phyloP scores from a whole-genome alignment of 2,888 invertebrate genomes.

The Cinara cedri region DNA sequence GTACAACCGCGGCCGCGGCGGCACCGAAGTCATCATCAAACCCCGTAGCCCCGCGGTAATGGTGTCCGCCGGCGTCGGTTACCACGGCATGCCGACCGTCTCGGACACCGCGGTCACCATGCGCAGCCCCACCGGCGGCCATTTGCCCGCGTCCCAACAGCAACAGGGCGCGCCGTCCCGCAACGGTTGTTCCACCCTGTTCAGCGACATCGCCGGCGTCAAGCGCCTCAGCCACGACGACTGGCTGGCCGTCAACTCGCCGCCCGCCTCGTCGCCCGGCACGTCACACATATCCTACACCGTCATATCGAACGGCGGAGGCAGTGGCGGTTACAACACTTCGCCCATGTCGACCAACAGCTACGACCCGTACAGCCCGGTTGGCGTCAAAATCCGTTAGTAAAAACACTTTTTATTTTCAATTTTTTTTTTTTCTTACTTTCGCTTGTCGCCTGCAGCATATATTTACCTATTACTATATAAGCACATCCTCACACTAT shows the following conservation, averaged over 20 bases:
- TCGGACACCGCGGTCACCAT: conserved; percentile 31
- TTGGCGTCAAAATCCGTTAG: conserved; percentile 85
- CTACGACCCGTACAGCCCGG: conserved; percentile 87
- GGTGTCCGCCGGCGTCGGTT: conserved; percentile 29
- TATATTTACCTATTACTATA: too few species aligned
- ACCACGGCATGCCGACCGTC: conserved; percentile 24
- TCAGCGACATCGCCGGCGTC: conserved; percentile 64
- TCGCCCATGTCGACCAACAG: conserved; percentile 81
- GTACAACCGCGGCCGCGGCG: conserved; percentile 48
- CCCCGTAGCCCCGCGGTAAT: conserved; percentile 50
- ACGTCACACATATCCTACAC: conserved; percentile 51
- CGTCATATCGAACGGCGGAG: conserved; percentile 66
- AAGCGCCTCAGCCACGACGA: conserved; percentile 69
- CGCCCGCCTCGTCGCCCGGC: conserved; percentile 61
- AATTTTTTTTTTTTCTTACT: too few species aligned
- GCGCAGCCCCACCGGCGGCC: conserved; percentile 48
- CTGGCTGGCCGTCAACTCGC: conserved; percentile 70
- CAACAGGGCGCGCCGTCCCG: conserved; percentile 59
- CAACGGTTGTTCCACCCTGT: conserved; percentile 63
- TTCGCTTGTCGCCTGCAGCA: background rate
- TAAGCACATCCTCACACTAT: too few species aligned
- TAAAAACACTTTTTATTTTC: conserved; percentile 60
- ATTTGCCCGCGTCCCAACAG: conserved; percentile 33
- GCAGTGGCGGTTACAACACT: conserved; percentile 79
- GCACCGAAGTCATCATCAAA: conserved; percentile 54